phyloP scores from a whole-genome alignment of 1,140 invertebrate species.

The Halictus rubicundus region DNA sequence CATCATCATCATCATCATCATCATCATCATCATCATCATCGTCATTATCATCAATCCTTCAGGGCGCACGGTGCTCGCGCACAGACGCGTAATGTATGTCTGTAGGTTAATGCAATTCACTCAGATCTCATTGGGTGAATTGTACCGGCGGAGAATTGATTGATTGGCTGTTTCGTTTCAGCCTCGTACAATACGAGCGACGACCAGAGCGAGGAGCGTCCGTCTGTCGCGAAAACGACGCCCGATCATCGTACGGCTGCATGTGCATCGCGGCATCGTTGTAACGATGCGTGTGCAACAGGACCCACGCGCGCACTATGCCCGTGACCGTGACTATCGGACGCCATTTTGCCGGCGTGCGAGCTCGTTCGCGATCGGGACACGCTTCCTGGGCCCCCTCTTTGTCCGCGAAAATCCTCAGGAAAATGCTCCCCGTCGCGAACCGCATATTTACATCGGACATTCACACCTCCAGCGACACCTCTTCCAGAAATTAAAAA shows the following conservation, averaged over 20 bases:
- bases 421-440: no score
- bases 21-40: conserved; percentile 40
- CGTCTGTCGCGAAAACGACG: conserved; percentile 58
- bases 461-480: no score
- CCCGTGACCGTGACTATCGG: conserved; percentile 51
- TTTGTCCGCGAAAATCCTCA: no score
- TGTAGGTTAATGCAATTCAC: conserved; percentile 80
- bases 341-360: conserved; percentile 74
- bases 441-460: no score
- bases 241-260: conserved; percentile 8
- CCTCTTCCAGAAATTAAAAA: no score
- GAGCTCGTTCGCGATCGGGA: conserved; percentile 53
- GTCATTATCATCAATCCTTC: conserved; percentile 46
- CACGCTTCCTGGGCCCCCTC: not conserved
- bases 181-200: conserved; percentile 48
- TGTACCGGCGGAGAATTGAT: conserved; percentile 75
- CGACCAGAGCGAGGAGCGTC: conserved; percentile 25
- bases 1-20: conserved; percentile 29
- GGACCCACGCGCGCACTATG: conserved; percentile 12
- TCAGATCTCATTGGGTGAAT: conserved; percentile 78
- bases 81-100: conserved; percentile 76
- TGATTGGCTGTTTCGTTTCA: conserved; percentile 77
- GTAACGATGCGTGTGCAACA: no score
- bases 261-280: not conserved
- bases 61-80: conserved; percentile 57